These are phyloP conservation scores for Theonella swinhoei DNA, from an alignment of 37 sponge, comb jelly and placozoan species.

Conservation along the genomic window DNA sequence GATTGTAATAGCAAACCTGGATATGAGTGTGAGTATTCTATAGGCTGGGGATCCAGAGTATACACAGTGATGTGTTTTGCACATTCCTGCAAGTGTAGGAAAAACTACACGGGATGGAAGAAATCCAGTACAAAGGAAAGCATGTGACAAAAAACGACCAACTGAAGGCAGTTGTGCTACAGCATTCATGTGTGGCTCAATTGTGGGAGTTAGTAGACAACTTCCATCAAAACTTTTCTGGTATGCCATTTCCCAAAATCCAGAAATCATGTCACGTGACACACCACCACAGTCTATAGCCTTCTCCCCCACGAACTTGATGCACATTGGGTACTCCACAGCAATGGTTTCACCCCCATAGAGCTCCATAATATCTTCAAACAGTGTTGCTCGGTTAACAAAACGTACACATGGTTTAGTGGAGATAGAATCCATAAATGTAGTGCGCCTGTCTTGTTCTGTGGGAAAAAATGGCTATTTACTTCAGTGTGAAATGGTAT, in stretches of 20 bases:
- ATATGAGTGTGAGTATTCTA: too few species aligned
- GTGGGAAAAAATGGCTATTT: too few species aligned
- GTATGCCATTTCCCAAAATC: neutral
- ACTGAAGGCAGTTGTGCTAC: neutral
- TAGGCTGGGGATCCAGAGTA: too few species aligned
- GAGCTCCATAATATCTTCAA: slow-evolving; percentile 5
- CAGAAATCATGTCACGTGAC: neutral
- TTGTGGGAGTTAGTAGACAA: neutral
- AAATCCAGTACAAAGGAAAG: neutral
- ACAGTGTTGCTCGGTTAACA: neutral
- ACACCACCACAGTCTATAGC: slow-evolving; percentile 5
- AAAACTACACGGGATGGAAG: neutral
- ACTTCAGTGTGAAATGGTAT: too few species aligned
- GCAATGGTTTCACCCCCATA: neutral
- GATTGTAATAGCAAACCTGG: too few species aligned
- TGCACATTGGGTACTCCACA: neutral
- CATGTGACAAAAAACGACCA: slow-evolving; percentile 4
- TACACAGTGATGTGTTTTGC: too few species aligned
- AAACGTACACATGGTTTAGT: neutral
- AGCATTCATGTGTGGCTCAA: neutral
- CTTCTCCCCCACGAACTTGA: neutral
- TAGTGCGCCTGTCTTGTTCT: neutral
- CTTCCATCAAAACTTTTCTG: neutral
- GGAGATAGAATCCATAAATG: neutral
- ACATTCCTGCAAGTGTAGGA: slow-evolving; percentile 10